phyloP scores from a whole-genome alignment of 2,797 vertebrate genomes.

The Ctenopoma multispine region DNA sequence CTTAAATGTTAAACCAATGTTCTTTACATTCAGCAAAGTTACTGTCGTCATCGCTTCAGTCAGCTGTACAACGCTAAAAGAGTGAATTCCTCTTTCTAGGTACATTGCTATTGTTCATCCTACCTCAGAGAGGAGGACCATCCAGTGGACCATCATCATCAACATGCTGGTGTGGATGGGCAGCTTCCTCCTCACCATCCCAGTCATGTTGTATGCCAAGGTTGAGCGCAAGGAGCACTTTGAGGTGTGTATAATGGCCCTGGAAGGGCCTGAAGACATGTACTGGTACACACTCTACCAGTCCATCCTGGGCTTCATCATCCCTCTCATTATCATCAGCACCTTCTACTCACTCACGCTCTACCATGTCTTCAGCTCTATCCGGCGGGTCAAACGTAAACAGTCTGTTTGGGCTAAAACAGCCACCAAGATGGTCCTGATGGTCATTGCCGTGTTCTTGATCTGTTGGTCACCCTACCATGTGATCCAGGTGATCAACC shows the following conservation, averaged over 20 bases:
- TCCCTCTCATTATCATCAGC: conserved; percentile 87
- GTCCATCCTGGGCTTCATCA: conserved; percentile 86
- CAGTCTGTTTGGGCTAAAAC: conserved; percentile 85
- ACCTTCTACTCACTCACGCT: conserved; percentile 88
- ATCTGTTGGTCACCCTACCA: conserved; percentile 89
- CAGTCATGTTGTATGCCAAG: conserved; percentile 86
- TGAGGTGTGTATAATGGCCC: conserved; percentile 84
- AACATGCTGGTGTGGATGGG: conserved; percentile 87
- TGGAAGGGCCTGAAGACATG: conserved; percentile 85
- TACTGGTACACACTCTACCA: conserved; percentile 90
- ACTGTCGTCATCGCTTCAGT: not conserved
- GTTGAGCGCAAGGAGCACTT: conserved; percentile 73
- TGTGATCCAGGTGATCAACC: conserved; percentile 87
- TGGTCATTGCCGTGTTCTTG: conserved; percentile 86
- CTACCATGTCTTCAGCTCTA: conserved; percentile 87
- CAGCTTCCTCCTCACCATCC: conserved; percentile 85
- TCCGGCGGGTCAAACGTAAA: conserved; percentile 85
- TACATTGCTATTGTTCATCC: conserved; percentile 88
- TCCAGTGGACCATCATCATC: conserved; percentile 86
- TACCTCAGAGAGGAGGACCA: conserved; percentile 84
- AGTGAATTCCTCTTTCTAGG: conserved; percentile 57
- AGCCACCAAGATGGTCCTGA: conserved; percentile 87
- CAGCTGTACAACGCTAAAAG: conserved; percentile 9
- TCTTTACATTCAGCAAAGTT: conserved; percentile 16
- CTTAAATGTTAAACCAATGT: conserved; percentile 17